phyloP scores from a whole-genome alignment of 2,113 vertebrate species.

The Ranitomeya variabilis region DNA sequence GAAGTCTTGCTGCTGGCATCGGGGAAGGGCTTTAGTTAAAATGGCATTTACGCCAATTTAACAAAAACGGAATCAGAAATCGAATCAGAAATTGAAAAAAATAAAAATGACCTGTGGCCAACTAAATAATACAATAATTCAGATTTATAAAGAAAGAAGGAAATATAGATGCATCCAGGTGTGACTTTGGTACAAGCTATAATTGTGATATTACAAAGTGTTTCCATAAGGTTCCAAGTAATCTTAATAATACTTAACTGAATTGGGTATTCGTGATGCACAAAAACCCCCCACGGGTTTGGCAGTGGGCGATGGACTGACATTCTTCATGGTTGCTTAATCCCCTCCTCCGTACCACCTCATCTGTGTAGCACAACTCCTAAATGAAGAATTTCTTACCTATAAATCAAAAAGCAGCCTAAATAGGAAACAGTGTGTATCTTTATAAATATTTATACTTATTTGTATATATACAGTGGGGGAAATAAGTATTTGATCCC shows the following conservation, averaged over 20 bases:
- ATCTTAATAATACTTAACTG: neutral
- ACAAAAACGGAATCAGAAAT: neutral
- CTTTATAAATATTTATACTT: too few species aligned
- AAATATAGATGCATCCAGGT: neutral
- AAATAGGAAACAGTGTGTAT: too few species aligned
- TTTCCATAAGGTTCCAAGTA: neutral
- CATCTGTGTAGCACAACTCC: neutral
- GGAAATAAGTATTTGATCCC: too few species aligned
- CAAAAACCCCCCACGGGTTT: neutral
- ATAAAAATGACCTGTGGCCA: neutral
- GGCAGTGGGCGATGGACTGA: neutral
- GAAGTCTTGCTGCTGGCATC: neutral
- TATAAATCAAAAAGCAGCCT: neutral
- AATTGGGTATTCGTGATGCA: neutral
- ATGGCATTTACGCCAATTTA: neutral
- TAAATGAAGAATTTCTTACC: neutral
- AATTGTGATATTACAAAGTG: neutral
- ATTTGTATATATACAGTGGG: too few species aligned
- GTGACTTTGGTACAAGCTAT: neutral
- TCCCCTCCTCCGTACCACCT: neutral
- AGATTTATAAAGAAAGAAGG: neutral
- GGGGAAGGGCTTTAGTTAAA: neutral
- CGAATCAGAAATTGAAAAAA: neutral
- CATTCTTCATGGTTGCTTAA: neutral
- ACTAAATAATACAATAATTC: neutral